Evolutionary conservation across 2,797 vertebrate genomes (phyloP), one percentile per base, ranked within the genome.

Genomic region (Babyrousa celebensis): DNA sequence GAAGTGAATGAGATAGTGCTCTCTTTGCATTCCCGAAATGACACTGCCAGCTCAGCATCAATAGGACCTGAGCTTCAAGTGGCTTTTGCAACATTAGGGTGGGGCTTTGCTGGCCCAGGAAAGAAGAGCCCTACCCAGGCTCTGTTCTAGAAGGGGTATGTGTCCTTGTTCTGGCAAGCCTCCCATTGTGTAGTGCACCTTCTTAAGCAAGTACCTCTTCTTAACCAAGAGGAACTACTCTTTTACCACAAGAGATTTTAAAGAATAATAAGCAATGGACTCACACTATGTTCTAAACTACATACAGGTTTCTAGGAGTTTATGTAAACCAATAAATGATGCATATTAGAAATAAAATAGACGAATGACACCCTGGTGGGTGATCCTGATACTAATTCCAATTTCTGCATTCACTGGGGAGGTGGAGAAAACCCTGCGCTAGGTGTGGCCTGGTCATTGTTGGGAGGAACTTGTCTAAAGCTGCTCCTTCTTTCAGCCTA

Each of bases 21-120:
- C 43, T 60, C 48, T 83, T 89, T 86, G 52, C 90, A n/a, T 82
- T 87, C 70, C 36, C 58, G 70, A 91, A 70, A 85, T 68, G 52
- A 16, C 14, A 5, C 20, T 43, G 6, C 84, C 15, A n/a, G 27
- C 27, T 27, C 5, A 1, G 60, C 21, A 10, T 27, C 60, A 17
- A 74, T 12, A 65, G 82, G 52, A 40, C 23, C n/a, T 25, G 32
- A 82, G 29, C 72, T 70, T 36, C 1, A 0, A 62, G 62, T 27
- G 43, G 68, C 60, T 88, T 90, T 95, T 43, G 85, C 74, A 74
- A 3, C 3, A n/a, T 15, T 20, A 1, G 27, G 74, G 11, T 12
- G 60, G 72, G 62, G 52, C 71, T 70, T 68, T 29, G n/a, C 82
- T 48, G 17, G 25, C 48, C 56, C 16, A 71, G 56, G 27, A 62